Percentiles rank a stretch among this genome's conserved stretches.
Conservation (phyloP, 1,140 invertebrate genomes). For the Ruditapes philippinarum region DNA sequence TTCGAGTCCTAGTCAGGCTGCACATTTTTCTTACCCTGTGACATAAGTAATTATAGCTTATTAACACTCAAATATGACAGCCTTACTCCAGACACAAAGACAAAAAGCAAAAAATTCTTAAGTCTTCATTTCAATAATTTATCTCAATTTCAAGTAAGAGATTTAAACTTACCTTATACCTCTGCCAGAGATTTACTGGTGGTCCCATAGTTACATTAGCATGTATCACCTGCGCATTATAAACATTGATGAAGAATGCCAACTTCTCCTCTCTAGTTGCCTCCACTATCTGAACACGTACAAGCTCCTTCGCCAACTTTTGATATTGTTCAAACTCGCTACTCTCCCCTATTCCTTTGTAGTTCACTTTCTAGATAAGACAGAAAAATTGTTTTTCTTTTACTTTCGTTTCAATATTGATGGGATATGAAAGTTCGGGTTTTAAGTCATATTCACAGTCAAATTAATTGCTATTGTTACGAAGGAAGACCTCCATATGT, state of each 20-base stretch:
- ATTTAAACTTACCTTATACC: constrained; percentile 86
- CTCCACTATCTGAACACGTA: constrained; percentile 80
- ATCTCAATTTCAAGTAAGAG: no score
- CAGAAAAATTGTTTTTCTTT: background rate
- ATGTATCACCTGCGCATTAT: constrained; percentile 87
- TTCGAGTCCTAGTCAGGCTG: no score
- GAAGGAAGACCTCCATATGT: no score
- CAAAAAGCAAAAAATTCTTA: no score
- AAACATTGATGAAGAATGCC: constrained; percentile 87
- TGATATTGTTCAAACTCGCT: constrained; percentile 81
- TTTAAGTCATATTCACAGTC: background rate
- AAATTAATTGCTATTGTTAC: no score
- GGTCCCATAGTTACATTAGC: constrained; percentile 85
- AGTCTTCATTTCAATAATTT: no score
- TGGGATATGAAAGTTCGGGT: background rate
- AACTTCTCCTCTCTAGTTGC: constrained; percentile 84
- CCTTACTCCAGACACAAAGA: no score
- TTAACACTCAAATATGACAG: no score
- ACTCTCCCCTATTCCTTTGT: constrained; percentile 81
- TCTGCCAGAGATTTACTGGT: constrained; percentile 86
- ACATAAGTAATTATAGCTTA: no score
- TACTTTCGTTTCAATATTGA: background rate
- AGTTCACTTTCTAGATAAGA: constrained; percentile 82
- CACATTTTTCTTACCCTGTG: no score
- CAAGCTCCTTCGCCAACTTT: constrained; percentile 78